These are phyloP conservation scores for Sula dactylatra DNA, from an alignment of 2,113 vertebrate genomes.

Conservation along the genomic window DNA sequence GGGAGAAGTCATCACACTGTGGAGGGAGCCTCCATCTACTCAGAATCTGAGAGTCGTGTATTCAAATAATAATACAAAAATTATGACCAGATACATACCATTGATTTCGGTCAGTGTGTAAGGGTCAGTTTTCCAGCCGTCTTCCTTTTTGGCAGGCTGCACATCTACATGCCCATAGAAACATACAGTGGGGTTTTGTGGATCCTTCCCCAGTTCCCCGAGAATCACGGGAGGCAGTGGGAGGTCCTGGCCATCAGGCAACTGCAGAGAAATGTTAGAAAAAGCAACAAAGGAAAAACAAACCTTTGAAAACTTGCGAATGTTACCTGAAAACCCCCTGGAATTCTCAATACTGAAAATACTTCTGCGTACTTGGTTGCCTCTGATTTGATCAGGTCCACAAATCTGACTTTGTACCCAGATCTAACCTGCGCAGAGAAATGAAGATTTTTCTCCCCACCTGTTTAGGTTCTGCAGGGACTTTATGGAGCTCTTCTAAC, in stretches of 20 bases:
- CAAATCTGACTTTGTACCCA: not conserved
- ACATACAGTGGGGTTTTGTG: slow-evolving; percentile 82
- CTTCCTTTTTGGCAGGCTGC: slow-evolving; percentile 85
- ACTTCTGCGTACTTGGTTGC: not conserved
- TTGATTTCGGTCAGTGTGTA: slow-evolving; percentile 83
- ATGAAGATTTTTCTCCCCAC: not conserved
- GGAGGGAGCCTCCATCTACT: not conserved
- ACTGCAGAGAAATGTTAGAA: slow-evolving; percentile 55
- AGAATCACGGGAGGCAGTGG: slow-evolving; percentile 83
- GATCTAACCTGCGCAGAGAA: not conserved
- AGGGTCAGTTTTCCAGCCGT: slow-evolving; percentile 87
- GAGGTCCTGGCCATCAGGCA: slow-evolving; percentile 75
- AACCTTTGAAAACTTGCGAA: not conserved
- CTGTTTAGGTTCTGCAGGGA: not conserved
- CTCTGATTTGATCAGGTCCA: not conserved
- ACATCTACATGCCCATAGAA: slow-evolving; percentile 91
- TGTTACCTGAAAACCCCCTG: not conserved
- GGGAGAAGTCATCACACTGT: not conserved
- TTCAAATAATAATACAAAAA: not conserved
- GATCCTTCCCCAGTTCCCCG: slow-evolving; percentile 80
- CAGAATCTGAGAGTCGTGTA: not conserved
- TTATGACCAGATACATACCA: slow-evolving; percentile 61
- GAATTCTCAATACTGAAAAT: not conserved
- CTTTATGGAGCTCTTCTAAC: not conserved
- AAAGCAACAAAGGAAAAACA: not conserved